Evolutionary conservation across 2,888 invertebrate genomes (phyloP), one percentile per base, ranked within the genome.

Genomic region (Oasisia sp.): DNA sequence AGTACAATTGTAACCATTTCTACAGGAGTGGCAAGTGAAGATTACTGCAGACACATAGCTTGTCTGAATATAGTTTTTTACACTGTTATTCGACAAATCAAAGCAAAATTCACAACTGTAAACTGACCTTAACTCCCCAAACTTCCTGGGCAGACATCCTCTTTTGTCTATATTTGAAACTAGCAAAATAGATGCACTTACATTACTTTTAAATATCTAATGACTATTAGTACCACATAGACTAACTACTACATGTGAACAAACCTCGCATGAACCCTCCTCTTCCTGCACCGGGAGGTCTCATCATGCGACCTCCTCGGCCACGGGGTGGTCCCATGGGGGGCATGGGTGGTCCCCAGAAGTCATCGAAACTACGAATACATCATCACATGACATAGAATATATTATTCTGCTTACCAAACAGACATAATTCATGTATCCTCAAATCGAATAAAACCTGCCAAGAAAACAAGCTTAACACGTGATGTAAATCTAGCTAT

Each of bases 251-350:
- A 74, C 74, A 74, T 19, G 74, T 27, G n/a, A 74, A 74, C 74
- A 27, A 74, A 74, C 74, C 74, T 74, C 74, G 74, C 74, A 74
- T 74, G 44, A 58, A 58, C 27, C 44, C 91, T 58, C 93, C 93
- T 56, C 93, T 91, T 92, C 92, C 90, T 91, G 92, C 74, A 32
- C 92, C 92, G 27, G 92, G 94, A 8, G 93, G 93, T 56, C 94
- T 93, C 92, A 94, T 94, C 93, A 94, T 94, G 32, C 94, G 94
- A 89, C 94, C 93, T 38, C 93, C 91, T 91, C 93, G 93, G n/a
- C 94, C 91, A 44, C 93, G 94, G 50, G 94, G 94, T 27, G 93
- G 94, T 92, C 94, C 94, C 90, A 93, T 89, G n/a, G 92, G 92
- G 9, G 92, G 92, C 27, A 91, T 91, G 14, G 91, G 90, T 27